Percentiles rank a stretch among this genome's conserved stretches.
phyloP scores from a whole-genome alignment of 2,888 invertebrate genomes.

The Microctonus hyperodae region DNA sequence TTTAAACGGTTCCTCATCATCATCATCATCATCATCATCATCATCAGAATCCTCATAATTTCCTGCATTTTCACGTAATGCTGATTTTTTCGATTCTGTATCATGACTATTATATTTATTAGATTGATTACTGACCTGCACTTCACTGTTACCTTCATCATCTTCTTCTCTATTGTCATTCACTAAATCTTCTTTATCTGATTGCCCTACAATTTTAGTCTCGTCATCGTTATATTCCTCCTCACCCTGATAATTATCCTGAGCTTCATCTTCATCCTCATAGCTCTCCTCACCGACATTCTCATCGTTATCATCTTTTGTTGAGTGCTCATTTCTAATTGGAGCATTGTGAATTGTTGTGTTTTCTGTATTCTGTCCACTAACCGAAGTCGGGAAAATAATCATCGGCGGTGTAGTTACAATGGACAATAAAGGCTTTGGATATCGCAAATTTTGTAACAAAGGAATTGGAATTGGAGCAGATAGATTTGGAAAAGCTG shows the following conservation, averaged over 20 bases:
- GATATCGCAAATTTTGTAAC: constrained; percentile 33
- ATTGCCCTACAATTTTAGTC: not conserved
- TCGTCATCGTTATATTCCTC: constrained; percentile 25
- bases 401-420: not conserved
- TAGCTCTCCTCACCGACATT: not conserved
- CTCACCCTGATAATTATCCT: constrained; percentile 28
- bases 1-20: constrained; percentile 18
- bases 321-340: no score
- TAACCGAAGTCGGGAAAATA: not conserved
- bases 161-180: constrained; percentile 26
- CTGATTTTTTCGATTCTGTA: not conserved
- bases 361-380: not conserved
- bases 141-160: constrained; percentile 6
- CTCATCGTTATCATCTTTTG: not conserved
- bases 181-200: constrained; percentile 41
- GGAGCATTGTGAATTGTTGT: not conserved
- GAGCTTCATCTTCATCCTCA: constrained; percentile 38
- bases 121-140: not conserved
- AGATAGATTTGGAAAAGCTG: constrained; percentile 45
- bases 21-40: constrained; percentile 7
- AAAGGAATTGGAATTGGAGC: constrained; percentile 56
- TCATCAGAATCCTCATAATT: constrained; percentile 1
- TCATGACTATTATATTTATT: not conserved
- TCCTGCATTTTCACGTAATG: constrained; percentile 7
- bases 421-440: constrained; percentile 21